A percentile compares a stretch with the other conserved stretches of the same genome.
phyloP scores from a whole-genome alignment of 2,113 vertebrate genomes.

The Anthoscopus minutus region DNA sequence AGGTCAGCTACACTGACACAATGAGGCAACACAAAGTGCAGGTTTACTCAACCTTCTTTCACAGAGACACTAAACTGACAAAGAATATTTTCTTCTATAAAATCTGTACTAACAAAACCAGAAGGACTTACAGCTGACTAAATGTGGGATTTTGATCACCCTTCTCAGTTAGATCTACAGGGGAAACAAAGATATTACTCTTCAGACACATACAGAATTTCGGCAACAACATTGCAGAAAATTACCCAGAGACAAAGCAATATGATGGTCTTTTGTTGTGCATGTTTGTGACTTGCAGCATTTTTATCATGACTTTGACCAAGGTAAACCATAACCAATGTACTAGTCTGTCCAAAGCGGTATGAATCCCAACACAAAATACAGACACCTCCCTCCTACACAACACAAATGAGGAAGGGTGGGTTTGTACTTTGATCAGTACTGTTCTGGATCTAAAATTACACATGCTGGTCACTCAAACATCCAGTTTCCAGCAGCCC shows the following conservation, averaged over 20 bases:
- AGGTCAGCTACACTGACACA: not conserved
- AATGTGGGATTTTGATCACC: not conserved
- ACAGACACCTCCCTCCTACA: not conserved
- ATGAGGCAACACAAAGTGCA: not conserved
- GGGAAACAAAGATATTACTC: not conserved
- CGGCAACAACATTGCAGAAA: not conserved
- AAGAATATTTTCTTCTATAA: not conserved
- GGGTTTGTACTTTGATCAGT: not conserved
- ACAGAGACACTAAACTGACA: not conserved
- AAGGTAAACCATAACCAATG: not conserved
- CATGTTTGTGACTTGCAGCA: not conserved
- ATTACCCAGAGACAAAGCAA: not conserved
- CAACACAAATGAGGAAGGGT: not conserved
- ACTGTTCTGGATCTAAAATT: not conserved
- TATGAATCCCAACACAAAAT: not conserved
- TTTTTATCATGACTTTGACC: not conserved
- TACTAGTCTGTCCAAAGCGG: not conserved
- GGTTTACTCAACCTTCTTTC: not conserved
- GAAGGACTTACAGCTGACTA: not conserved
- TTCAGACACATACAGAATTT: not conserved
- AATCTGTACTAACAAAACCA: not conserved
- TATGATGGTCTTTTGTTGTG: not conserved
- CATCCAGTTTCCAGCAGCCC: not conserved
- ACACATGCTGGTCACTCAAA: not conserved
- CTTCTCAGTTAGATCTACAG: not conserved